Percentiles rank a stretch among this genome's conserved stretches.
Conservation (phyloP, 37 sponge, comb jelly and placozoan genomes). For the Sycon ciliatum region DNA sequence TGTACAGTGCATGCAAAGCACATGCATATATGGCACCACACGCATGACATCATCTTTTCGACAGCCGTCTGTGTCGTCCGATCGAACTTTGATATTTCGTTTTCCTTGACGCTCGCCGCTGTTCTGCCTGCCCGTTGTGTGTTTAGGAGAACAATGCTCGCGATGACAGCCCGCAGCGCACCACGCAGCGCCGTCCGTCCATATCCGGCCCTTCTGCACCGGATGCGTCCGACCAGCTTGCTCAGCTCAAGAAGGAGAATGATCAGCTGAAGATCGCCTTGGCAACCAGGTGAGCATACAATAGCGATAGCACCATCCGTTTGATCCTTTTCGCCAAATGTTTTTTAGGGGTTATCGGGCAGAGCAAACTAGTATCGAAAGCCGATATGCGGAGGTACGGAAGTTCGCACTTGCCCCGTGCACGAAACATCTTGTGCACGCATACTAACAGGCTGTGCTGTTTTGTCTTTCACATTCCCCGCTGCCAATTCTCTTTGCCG, state of each 20-base stretch:
- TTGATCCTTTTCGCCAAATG: not conserved
- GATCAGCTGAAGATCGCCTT: constrained; percentile 60
- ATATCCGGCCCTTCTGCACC: constrained; percentile 14
- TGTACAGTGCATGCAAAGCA: too few species aligned
- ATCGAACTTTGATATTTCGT: too few species aligned
- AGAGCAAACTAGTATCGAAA: too few species aligned
- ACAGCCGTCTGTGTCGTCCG: too few species aligned
- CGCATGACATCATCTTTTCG: too few species aligned
- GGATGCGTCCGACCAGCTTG: constrained; percentile 36
- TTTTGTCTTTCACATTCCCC: not conserved
- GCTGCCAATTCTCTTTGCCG: not conserved
- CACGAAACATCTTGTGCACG: not conserved
- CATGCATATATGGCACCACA: too few species aligned
- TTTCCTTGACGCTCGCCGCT: too few species aligned
- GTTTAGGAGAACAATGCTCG: too few species aligned
- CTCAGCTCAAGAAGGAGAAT: constrained; percentile 49
- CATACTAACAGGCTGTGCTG: not conserved
- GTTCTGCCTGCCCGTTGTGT: too few species aligned
- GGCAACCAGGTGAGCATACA: constrained; percentile 42
- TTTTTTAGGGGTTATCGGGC: not conserved
- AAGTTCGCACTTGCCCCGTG: not conserved
- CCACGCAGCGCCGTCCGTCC: too few species aligned
- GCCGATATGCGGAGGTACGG: too few species aligned
- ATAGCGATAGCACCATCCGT: not conserved
- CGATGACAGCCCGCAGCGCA: too few species aligned